Evolutionary conservation across 2,113 vertebrate species (phyloP), one percentile per base, ranked within the genome.

Genomic region (Psephotus haematonotus): DNA sequence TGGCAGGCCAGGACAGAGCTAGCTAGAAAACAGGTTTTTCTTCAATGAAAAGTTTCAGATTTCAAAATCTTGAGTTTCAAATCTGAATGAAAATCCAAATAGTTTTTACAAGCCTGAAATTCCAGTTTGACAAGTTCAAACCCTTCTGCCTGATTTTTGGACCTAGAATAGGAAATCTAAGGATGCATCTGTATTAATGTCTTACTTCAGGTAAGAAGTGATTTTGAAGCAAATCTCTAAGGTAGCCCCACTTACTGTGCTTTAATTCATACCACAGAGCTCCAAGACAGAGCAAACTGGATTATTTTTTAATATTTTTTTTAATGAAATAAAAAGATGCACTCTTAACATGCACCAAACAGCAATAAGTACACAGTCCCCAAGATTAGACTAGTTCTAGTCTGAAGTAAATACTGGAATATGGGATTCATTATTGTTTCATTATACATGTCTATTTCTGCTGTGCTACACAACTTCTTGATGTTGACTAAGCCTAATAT

Each of bases 331-430:
- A 13, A 55, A n/a, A 59, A 57, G 0, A 68, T 9, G 10, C 50
- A 27, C 15, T 50, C 8, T 55, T 37, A 72, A 50, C 15, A 25
- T 23, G 6, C 0, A 0, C 47, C 57, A 80, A 86, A 71, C 11
- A 25, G 7, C 11, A 60, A 33, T 41, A 33, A 59, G 6, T 12
- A 13, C 47, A 57, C 39, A 80, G 53, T 60, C 8, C 25, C 23
- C 33, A 47, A 41, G 33, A 60, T 0, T 2, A 2, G 24, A 59
- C 37, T 24, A 39, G 9, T 8, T 7, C 8, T 68, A 53, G 25
- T 41, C 14, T 37, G 37, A 63, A 72, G 23, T 22, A 94, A 68
- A 46, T 35, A 31, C 3, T 69, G 59, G 20, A 68, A 55, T 83
- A 77, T 24, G 29, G 31, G n/a, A 15, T 63, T 68, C 0, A 0